These are phyloP conservation scores for Brachyhypopomus occidentalis DNA, from an alignment of 2,113 vertebrate species.

Conservation along the genomic window DNA sequence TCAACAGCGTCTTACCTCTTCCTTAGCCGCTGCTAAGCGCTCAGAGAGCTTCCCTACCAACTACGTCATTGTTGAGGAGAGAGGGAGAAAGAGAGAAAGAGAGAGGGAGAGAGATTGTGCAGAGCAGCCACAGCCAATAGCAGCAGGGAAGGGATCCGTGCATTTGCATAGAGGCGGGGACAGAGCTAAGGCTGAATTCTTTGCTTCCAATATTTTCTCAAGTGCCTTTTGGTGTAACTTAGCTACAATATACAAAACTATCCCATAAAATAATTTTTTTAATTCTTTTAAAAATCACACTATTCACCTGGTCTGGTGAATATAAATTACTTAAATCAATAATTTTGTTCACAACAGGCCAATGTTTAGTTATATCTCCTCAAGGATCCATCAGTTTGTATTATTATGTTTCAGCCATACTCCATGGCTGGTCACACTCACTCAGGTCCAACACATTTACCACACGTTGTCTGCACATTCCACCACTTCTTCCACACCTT, in stretches of 20 bases:
- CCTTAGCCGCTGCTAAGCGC: conserved; percentile 70
- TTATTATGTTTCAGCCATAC: too few species aligned
- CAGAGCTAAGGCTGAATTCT: neutral
- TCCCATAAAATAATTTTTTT: too few species aligned
- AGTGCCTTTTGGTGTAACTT: too few species aligned
- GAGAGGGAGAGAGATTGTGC: conserved; percentile 66
- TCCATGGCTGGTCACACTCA: neutral
- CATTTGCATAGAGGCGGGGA: conserved; percentile 27
- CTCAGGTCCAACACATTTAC: neutral
- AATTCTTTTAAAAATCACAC: too few species aligned
- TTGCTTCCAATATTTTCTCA: neutral
- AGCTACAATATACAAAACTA: too few species aligned
- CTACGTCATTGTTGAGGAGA: conserved; percentile 69
- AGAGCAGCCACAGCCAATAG: conserved; percentile 56
- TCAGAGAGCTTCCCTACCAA: conserved; percentile 75
- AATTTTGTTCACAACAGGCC: too few species aligned
- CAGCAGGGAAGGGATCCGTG: conserved; percentile 2
- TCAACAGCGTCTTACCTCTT: conserved; percentile 72
- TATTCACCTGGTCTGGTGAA: too few species aligned
- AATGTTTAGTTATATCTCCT: too few species aligned
- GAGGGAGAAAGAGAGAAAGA: conserved; percentile 46
- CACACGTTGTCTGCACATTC: neutral
- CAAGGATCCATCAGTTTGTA: too few species aligned
- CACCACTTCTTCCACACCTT: neutral
- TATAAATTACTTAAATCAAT: too few species aligned